A percentile compares a stretch with the other conserved stretches of the same genome.
Evolutionary conservation across 2,113 vertebrate genomes (phyloP).

Genomic region (Peucedramus taeniatus): DNA sequence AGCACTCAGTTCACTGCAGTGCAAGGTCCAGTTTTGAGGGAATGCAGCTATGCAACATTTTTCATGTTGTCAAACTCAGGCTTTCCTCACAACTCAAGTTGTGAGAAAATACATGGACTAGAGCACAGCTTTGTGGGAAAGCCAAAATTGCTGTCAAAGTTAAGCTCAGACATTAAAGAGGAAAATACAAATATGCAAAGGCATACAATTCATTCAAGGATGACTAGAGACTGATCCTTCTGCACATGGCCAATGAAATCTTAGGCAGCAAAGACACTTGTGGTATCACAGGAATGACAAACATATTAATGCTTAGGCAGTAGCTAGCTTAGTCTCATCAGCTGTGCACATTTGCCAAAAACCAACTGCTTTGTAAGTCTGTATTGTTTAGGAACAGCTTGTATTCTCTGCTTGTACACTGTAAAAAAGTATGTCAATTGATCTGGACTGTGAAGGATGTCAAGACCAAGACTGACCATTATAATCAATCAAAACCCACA

Average conservation of each 20-base stretch:
- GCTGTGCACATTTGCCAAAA: not conserved
- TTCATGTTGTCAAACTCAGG: not conserved
- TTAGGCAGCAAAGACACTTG: not conserved
- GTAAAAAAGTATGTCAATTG: not conserved
- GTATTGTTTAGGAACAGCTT: not conserved
- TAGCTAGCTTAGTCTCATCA: not conserved
- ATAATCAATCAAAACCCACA: not conserved
- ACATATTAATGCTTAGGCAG: not conserved
- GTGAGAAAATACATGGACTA: not conserved
- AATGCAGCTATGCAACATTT: fast-evolving
- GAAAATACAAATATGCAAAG: not conserved
- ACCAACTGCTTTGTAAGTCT: not conserved
- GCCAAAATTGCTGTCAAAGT: not conserved
- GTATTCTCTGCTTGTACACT: fast-evolving
- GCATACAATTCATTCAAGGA: not conserved
- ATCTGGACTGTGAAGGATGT: not conserved
- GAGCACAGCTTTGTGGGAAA: not conserved
- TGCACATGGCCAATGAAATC: not conserved
- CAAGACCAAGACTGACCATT: not conserved
- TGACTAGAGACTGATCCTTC: not conserved
- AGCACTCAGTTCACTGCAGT: not conserved
- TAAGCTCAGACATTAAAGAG: not conserved
- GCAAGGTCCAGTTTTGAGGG: not conserved
- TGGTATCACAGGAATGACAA: not conserved
- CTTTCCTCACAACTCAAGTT: too few relatives aligned